Percentiles rank a stretch among this genome's conserved stretches.
These are phyloP conservation scores for Synergus umbraculus DNA, from an alignment of 2,888 invertebrate species.

Conservation along the genomic window DNA sequence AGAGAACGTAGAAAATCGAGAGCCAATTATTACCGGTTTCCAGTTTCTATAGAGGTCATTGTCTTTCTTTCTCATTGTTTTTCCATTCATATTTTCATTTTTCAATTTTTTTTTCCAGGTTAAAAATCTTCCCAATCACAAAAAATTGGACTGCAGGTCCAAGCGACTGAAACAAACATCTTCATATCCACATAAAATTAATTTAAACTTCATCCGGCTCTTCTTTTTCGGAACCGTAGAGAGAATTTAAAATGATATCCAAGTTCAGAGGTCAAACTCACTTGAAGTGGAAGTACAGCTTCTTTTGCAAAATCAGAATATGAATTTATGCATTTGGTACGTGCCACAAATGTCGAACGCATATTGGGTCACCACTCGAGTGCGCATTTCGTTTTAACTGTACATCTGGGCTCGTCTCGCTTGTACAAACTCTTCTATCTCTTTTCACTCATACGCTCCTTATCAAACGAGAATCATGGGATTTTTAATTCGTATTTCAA, in stretches of 20 bases:
- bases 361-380: slow-evolving; percentile 47
- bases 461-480: background rate
- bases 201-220: slow-evolving; percentile 28
- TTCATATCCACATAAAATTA: slow-evolving; percentile 33
- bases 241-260: background rate
- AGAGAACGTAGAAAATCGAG: slow-evolving; percentile 54
- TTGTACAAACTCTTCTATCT: slow-evolving; percentile 27
- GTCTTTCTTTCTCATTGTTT: too few species aligned
- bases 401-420: slow-evolving; percentile 44
- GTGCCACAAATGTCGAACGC: slow-evolving; percentile 41
- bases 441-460: background rate
- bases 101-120: background rate
- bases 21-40: slow-evolving; percentile 51
- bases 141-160: background rate
- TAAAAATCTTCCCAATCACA: background rate
- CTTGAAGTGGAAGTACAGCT: background rate
- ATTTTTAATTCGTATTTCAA: background rate
- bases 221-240: background rate
- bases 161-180: too few species aligned
- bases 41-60: slow-evolving; percentile 39
- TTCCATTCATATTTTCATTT: background rate
- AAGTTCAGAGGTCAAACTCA: background rate
- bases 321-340: slow-evolving; percentile 43
- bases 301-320: slow-evolving; percentile 7
- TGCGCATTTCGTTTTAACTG: slow-evolving; percentile 52